Evolutionary conservation across 2,888 invertebrate genomes (phyloP).

Genomic region (Byasa hedistus): DNA sequence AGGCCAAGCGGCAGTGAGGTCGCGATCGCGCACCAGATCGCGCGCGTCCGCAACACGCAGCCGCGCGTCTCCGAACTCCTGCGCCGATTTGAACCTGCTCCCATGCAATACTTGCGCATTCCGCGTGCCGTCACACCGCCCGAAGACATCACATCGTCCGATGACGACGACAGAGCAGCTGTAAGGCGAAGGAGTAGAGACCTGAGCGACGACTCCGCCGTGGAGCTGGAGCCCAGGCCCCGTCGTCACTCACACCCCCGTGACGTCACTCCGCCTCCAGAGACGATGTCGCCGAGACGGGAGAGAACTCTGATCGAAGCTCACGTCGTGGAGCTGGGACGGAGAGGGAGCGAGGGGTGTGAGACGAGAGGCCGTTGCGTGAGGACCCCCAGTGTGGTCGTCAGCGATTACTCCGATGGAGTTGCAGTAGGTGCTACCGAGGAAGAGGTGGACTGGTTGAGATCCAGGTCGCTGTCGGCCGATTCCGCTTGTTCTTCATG

Average conservation of each 20-base stretch:
- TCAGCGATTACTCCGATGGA: constrained; percentile 91
- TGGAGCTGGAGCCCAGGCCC: constrained; percentile 73
- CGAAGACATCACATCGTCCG: constrained; percentile 72
- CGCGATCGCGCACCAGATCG: constrained; percentile 63
- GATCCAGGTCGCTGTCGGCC: constrained; percentile 78
- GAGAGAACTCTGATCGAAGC: constrained; percentile 74
- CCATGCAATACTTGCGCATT: constrained; percentile 74
- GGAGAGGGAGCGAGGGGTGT: constrained; percentile 73
- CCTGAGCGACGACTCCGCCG: constrained; percentile 78
- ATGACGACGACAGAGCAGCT: constrained; percentile 73
- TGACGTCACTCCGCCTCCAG: constrained; percentile 65
- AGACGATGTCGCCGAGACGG: constrained; percentile 57
- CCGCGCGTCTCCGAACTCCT: constrained; percentile 70
- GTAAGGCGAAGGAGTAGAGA: constrained; percentile 71
- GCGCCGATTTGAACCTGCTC: constrained; percentile 68
- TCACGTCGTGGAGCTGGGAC: constrained; percentile 79
- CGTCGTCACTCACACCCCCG: constrained; percentile 65
- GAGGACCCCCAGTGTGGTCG: constrained; percentile 91
- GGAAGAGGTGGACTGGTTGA: constrained; percentile 71
- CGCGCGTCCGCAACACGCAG: constrained; percentile 65
- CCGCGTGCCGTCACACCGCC: constrained; percentile 65
- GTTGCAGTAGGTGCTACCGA: constrained; percentile 69
- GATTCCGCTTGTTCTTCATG: constrained; percentile 88
- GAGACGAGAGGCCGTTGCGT: constrained; percentile 81
- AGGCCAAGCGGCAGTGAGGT: constrained; percentile 54